Evolutionary conservation across 2,888 invertebrate species (phyloP), one percentile per base, ranked within the genome.

Genomic region (Bedellia somnulentella): DNA sequence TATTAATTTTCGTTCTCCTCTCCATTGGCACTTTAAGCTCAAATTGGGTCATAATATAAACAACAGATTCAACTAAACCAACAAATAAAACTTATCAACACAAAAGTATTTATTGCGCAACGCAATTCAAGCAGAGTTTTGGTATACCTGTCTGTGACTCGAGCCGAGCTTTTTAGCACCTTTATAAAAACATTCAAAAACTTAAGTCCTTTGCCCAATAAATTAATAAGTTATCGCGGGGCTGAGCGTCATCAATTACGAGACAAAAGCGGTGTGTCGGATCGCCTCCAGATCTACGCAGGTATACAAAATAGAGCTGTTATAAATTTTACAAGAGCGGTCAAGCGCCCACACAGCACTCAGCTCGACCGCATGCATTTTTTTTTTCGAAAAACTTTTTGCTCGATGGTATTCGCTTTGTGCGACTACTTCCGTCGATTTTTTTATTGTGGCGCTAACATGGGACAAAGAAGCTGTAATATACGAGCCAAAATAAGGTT

Each of bases 221-320:
- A 75, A 73, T 71, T 71, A 71, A 75, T 75, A 71, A 75, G 55
- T 70, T 71, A 68, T 63, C 64, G 71, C 62, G 61, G 64, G 70
- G 60, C 67, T 51, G 62, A 10, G 22, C 29, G 21, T 22, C 62
- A 58, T 61, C 71, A 71, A 73, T 73, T 67, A 75, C 59, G 37
- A 52, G 43, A 66, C 62, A 68, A 62, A 66, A 64, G 60, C 61
- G n/a, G n/a, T 61, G 31, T 13, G 29, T 17, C 22, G 24, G 24
- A 15, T 15, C 33, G 11, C 15, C 26, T 58, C 53, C 45, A 47
- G 47, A 66, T 54, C 64, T 53, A 57, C 55, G 67, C 73, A 75
- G 73, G 73, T 73, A 73, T 66, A 68, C 66, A 70, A 61, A 68
- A 71, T 71, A 70, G 68, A 73, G 73, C 60, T 67, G 73, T 73